Evolutionary conservation across 53 echinoderm and acorn worm genomes (phyloP), one percentile per base, ranked within the genome.

Genomic region (Glandiceps talaboti): DNA sequence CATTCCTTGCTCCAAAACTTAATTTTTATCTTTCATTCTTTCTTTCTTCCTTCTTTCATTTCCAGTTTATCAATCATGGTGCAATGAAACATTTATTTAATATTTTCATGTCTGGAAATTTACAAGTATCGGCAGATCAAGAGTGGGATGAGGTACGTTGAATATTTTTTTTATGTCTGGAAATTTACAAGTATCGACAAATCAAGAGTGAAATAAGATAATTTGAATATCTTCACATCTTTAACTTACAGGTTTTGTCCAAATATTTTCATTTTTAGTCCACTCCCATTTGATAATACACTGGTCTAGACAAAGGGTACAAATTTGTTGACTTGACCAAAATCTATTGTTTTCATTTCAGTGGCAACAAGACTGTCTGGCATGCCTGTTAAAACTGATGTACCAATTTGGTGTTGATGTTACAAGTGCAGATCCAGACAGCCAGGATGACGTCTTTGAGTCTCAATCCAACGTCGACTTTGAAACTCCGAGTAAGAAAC

Each of bases 301-400:
- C n/a, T n/a, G n/a, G n/a, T n/a, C n/a, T n/a, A n/a, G n/a, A n/a
- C n/a, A n/a, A n/a, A n/a, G n/a, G n/a, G n/a, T n/a, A n/a, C n/a
- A n/a, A n/a, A n/a, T n/a, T n/a, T n/a, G 20, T 45, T 45, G 6
- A 45, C 64, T 12, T 45, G 20, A 45, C 64, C 20, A 45, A 45
- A 12, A 12, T 45, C 20, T 45, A 45, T 45, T 45, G 6, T 45
- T 29, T 74, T 27, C 32, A 73, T 31, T 77, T 73, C 32, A 90
- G 90, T 93, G 93, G 93, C 88, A 93, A 73, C 93, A 93, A 33
- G 93, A 93, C 77, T 90, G 92, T 31, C 75, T 93, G 74, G 90
- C 93, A 0, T 90, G 86, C 14, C 81, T 90, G 79, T 76, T 93
- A 74, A 93, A 90, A 32, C 82, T 93, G 28, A 90, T 93, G 79